Evolutionary conservation across 2,888 invertebrate species (phyloP).

Genomic region (Blastobasis adustella): DNA sequence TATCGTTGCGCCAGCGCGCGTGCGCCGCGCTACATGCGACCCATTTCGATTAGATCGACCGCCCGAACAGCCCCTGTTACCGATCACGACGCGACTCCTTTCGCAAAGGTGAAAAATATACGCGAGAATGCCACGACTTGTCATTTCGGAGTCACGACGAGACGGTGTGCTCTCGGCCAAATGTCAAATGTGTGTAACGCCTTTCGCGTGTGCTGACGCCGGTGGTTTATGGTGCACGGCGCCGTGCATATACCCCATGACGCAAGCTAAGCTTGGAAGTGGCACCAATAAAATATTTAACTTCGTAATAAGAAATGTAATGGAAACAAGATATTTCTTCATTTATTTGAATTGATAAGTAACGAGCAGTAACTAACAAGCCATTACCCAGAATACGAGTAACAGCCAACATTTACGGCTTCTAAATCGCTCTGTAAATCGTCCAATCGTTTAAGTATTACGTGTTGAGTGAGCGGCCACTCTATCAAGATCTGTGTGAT

Average conservation of each 20-base stretch:
- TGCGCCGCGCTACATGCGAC: constrained; percentile 24
- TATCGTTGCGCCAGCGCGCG: neutral
- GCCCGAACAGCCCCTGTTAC: constrained; percentile 47
- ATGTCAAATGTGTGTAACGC: constrained; percentile 45
- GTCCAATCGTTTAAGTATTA: neutral
- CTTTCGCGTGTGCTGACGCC: neutral
- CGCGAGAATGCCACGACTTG: constrained; percentile 70
- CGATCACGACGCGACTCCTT: constrained; percentile 60
- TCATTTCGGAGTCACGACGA: constrained; percentile 66
- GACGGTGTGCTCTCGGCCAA: constrained; percentile 40
- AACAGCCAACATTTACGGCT: constrained; percentile 13
- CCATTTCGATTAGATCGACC: constrained; percentile 57
- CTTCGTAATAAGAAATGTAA: no score
- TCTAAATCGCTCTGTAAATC: constrained; percentile 17
- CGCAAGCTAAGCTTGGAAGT: no score
- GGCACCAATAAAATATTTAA: no score
- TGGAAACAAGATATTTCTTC: no score
- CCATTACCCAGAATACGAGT: neutral
- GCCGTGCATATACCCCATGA: no score
- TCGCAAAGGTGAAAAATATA: constrained; percentile 70
- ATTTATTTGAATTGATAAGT: no score
- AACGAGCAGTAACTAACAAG: no score
- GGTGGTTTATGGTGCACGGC: no score
- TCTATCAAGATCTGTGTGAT: no score
- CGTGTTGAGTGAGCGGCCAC: no score